Percentiles rank a stretch among this genome's conserved stretches.
Conservation (phyloP, 2,888 invertebrate species). For the Euproctis similis region DNA sequence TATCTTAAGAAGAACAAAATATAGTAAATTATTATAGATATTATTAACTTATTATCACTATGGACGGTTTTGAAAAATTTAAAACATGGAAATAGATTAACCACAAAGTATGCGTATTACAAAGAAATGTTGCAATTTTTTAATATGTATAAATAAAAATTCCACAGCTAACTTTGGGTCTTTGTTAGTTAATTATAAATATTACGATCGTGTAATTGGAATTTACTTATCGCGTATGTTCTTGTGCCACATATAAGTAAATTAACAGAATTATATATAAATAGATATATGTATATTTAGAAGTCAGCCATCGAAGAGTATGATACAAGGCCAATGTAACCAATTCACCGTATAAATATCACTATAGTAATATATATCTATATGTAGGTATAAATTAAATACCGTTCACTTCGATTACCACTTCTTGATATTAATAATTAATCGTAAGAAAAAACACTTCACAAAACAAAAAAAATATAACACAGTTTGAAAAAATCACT, state of each 20-base stretch:
- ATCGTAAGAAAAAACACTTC: conserved; percentile 47
- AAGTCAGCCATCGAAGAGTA: conserved; percentile 34
- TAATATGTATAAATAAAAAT: conserved; percentile 19
- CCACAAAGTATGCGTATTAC: conserved; percentile 28
- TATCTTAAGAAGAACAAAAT: too few relatives aligned
- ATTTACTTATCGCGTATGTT: conserved; percentile 46
- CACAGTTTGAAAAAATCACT: too few relatives aligned
- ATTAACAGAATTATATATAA: too few relatives aligned
- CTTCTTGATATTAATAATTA: conserved; percentile 46
- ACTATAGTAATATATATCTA: conserved; percentile 48
- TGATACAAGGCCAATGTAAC: conserved; percentile 61
- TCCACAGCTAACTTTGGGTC: conserved; percentile 12
- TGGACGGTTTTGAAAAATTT: too few relatives aligned
- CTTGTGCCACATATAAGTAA: conserved; percentile 54
- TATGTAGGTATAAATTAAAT: too few relatives aligned
- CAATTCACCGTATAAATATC: conserved; percentile 43
- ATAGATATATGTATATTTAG: conserved; percentile 47
- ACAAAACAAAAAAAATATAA: conserved; percentile 13
- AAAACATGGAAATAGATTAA: conserved; percentile 32
- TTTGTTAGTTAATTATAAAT: conserved; percentile 15
- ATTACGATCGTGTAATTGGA: conserved; percentile 52
- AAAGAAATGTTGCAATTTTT: conserved; percentile 29
- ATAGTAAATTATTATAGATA: too few relatives aligned
- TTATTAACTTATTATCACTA: too few relatives aligned
- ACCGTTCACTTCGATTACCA: conserved; percentile 57